phyloP scores from a whole-genome alignment of 2,888 invertebrate species.

The Smittia aterrima region DNA sequence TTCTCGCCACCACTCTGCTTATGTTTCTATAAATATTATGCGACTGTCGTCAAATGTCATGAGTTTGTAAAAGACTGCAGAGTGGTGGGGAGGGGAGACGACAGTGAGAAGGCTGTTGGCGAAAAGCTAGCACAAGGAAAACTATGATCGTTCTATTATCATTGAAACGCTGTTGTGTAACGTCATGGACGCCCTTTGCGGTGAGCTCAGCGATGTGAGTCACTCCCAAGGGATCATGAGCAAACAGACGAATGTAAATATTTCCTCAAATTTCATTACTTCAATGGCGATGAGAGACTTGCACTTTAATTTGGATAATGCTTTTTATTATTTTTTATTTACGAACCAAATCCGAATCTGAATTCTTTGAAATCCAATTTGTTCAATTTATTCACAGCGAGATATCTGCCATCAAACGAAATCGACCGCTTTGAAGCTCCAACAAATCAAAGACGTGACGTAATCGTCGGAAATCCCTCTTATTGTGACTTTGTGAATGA shows the following conservation, averaged over 20 bases:
- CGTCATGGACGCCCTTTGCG: background rate
- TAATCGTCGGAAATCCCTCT: too few relatives aligned
- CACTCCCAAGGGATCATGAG: background rate
- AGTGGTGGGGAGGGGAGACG: background rate
- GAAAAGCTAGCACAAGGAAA: conserved; percentile 6
- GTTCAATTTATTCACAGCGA: too few relatives aligned
- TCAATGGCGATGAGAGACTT: background rate
- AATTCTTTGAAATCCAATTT: too few relatives aligned
- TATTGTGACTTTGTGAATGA: background rate
- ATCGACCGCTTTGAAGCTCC: too few relatives aligned
- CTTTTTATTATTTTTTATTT: too few relatives aligned
- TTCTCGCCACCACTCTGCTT: background rate
- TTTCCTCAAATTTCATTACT: background rate
- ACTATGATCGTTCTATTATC: conserved; percentile 25
- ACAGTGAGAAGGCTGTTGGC: background rate
- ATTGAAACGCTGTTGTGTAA: background rate
- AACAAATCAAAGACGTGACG: too few relatives aligned
- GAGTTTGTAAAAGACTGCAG: background rate
- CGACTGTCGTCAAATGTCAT: conserved; percentile 27
- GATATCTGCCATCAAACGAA: too few relatives aligned
- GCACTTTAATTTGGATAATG: conserved; percentile 9
- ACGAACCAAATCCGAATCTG: too few relatives aligned
- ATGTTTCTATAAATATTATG: background rate
- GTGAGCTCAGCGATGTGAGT: background rate
- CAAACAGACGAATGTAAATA: background rate